Conservation (phyloP, 2,113 vertebrate species). For the Bambusicola thoracicus region DNA sequence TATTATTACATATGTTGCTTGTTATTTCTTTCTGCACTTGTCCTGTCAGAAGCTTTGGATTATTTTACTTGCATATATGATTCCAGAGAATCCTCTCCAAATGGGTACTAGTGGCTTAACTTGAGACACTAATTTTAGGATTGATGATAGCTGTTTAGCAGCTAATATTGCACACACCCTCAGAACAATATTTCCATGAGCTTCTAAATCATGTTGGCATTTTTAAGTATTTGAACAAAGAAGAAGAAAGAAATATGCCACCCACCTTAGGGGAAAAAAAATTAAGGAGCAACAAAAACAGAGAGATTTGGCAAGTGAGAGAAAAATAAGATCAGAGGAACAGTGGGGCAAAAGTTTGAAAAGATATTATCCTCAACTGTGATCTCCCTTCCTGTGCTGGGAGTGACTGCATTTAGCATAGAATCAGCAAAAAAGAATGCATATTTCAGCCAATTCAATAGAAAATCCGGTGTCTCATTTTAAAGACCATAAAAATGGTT, state of each 20-base stretch:
- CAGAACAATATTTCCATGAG: background rate
- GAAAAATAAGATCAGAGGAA: conserved; percentile 35
- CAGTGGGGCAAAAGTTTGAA: background rate
- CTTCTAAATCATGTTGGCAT: background rate
- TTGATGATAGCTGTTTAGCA: background rate
- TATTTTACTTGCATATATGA: background rate
- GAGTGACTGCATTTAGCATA: background rate
- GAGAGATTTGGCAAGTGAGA: background rate
- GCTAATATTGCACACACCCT: background rate
- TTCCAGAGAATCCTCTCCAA: background rate
- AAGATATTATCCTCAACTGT: background rate
- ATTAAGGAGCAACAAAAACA: background rate
- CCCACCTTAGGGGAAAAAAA: background rate
- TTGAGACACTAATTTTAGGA: background rate
- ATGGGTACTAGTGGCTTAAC: background rate
- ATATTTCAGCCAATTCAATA: background rate
- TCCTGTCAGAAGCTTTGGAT: background rate
- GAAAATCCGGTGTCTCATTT: background rate
- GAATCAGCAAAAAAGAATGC: conserved; percentile 15
- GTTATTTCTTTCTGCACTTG: background rate
- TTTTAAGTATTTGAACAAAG: background rate
- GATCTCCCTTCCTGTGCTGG: conserved; percentile 17
- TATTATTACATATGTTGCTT: background rate
- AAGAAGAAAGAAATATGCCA: background rate
- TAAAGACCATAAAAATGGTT: background rate